Conservation (phyloP, 2,797 vertebrate species). For the Parotocinclus haroldoi region DNA sequence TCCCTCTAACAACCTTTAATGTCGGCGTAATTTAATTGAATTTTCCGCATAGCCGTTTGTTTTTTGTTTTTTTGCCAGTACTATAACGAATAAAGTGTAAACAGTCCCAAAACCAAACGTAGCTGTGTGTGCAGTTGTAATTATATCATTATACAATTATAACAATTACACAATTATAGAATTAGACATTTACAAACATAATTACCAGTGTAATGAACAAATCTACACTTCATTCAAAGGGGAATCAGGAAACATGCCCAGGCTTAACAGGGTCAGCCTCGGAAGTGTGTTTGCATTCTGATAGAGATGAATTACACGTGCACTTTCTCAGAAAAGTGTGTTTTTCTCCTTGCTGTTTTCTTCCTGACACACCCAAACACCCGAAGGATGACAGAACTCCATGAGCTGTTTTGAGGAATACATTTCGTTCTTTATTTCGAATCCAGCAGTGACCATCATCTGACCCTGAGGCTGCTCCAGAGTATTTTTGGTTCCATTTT, state of each 20-base stretch:
- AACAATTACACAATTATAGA: background rate
- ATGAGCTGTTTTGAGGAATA: slow-evolving; percentile 7
- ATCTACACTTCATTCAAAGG: slow-evolving; percentile 1
- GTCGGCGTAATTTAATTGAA: no score
- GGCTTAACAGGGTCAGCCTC: slow-evolving; percentile 1
- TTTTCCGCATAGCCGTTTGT: no score
- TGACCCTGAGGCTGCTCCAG: background rate
- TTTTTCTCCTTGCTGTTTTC: background rate
- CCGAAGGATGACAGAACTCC: slow-evolving; percentile 26
- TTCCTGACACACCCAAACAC: slow-evolving; percentile 9
- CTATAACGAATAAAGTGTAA: background rate
- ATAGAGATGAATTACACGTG: slow-evolving; percentile 2
- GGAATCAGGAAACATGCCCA: slow-evolving; percentile 16
- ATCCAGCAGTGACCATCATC: slow-evolving; percentile 4
- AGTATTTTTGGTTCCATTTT: slow-evolving; percentile 15
- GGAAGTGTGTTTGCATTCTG: slow-evolving; percentile 1
- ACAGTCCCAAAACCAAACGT: background rate
- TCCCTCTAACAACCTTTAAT: no score
- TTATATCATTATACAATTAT: background rate
- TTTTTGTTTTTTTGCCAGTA: background rate
- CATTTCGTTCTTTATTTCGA: slow-evolving; percentile 17
- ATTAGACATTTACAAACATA: background rate
- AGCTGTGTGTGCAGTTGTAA: background rate
- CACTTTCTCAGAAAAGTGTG: slow-evolving; percentile 3
- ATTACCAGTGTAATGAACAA: background rate